phyloP scores from a whole-genome alignment of 2,888 invertebrate genomes.

The Drosophila kambysellisi region DNA sequence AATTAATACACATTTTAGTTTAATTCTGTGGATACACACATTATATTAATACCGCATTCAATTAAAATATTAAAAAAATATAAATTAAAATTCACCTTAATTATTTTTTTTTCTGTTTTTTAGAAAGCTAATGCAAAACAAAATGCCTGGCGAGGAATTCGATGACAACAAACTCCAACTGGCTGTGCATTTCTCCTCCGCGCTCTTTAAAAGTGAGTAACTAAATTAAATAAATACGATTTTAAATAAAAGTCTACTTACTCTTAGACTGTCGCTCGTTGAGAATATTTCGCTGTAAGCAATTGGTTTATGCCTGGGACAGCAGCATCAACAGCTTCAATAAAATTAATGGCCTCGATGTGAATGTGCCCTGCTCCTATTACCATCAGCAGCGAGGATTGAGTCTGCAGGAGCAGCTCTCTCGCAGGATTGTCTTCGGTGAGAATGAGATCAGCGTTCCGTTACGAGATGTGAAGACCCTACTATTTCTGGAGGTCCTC shows the following conservation, averaged over 20 bases:
- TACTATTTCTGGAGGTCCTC: slow-evolving; percentile 92
- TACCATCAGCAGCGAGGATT: slow-evolving; percentile 84
- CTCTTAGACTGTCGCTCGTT: slow-evolving; percentile 87
- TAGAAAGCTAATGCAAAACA: slow-evolving; percentile 35
- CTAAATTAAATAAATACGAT: neutral
- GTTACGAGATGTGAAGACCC: slow-evolving; percentile 89
- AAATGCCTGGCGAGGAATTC: slow-evolving; percentile 30
- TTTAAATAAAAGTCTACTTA: neutral
- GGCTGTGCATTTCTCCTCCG: slow-evolving; percentile 83
- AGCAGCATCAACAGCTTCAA: slow-evolving; percentile 88
- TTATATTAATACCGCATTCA: neutral
- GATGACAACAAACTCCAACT: slow-evolving; percentile 77
- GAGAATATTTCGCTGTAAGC: slow-evolving; percentile 92
- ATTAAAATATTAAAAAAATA: neutral
- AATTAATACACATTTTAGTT: neutral
- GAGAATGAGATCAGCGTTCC: slow-evolving; percentile 93
- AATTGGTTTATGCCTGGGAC: slow-evolving; percentile 93
- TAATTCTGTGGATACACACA: neutral
- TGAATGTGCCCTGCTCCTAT: slow-evolving; percentile 81
- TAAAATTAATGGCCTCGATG: slow-evolving; percentile 91
- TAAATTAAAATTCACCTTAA: neutral
- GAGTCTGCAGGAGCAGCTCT: slow-evolving; percentile 75
- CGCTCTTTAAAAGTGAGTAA: slow-evolving; percentile 83
- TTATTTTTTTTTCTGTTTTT: neutral
- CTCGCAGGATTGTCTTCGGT: slow-evolving; percentile 91